These are phyloP conservation scores for Drosophila hamatofila DNA, from an alignment of 2,888 invertebrate species.

Conservation along the genomic window DNA sequence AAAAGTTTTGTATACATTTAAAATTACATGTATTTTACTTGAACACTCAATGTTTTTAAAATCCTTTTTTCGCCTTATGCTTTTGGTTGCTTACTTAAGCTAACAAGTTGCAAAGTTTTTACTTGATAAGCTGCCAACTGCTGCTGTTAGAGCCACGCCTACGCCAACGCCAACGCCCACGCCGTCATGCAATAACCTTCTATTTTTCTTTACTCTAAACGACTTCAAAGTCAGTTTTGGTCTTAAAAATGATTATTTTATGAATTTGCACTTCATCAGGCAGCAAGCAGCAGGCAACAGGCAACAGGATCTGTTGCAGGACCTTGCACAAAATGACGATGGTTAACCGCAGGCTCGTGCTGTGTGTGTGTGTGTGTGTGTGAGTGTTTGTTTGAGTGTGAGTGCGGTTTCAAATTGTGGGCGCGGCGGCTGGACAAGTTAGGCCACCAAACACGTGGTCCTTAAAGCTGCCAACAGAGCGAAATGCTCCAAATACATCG, in stretches of 20 bases:
- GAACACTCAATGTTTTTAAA: no score
- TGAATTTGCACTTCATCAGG: conserved; percentile 65
- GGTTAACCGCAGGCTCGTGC: conserved; percentile 54
- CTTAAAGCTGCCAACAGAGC: conserved; percentile 37
- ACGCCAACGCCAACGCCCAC: not conserved
- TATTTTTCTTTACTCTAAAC: conserved; percentile 6
- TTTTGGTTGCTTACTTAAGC: not conserved
- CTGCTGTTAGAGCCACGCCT: conserved; percentile 6
- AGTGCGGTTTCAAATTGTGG: conserved; percentile 15
- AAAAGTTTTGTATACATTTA: not conserved
- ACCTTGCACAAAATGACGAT: conserved; percentile 37
- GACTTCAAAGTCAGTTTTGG: conserved; percentile 38
- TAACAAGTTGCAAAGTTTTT: not conserved
- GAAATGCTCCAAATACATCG: not conserved
- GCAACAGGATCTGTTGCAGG: conserved; percentile 23
- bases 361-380: not conserved
- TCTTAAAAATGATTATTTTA: conserved; percentile 59
- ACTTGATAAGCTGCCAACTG: not conserved
- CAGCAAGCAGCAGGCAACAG: conserved; percentile 11
- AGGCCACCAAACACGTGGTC: conserved; percentile 14
- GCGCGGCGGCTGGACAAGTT: not conserved
- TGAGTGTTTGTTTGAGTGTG: conserved; percentile 1
- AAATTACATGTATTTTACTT: not conserved
- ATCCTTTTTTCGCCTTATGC: not conserved
- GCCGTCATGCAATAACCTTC: not conserved